Evolutionary conservation across 2,888 invertebrate species (phyloP).

Genomic region (Linnaemya tessellans): DNA sequence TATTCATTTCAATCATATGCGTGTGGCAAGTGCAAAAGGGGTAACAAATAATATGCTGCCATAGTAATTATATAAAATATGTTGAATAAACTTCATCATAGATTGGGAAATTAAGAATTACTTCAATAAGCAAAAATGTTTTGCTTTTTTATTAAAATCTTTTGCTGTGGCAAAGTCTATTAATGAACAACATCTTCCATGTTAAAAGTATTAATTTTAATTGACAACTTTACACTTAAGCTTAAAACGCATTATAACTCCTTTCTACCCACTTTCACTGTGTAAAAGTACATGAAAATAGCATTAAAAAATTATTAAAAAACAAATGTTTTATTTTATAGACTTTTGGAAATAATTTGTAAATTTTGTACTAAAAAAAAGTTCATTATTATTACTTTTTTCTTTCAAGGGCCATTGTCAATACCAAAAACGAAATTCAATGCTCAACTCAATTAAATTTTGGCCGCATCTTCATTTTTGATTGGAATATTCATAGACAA

Average conservation of each 20-base stretch:
- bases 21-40: too few species aligned
- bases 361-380: neutral
- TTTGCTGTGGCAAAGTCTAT: too few species aligned
- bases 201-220: neutral
- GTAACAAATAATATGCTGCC: too few species aligned
- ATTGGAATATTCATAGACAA: conserved; percentile 26
- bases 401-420: conserved; percentile 53
- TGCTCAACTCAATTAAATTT: conserved; percentile 51
- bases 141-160: too few species aligned
- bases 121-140: too few species aligned
- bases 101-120: too few species aligned
- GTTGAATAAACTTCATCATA: too few species aligned
- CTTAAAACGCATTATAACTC: conserved; percentile 16
- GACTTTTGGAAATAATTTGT: neutral
- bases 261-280: neutral
- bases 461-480: conserved; percentile 40
- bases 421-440: conserved; percentile 33
- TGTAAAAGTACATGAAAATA: conserved; percentile 7
- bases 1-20: too few species aligned
- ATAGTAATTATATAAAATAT: too few species aligned
- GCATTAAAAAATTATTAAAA: neutral
- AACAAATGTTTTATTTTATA: neutral
- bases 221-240: conserved; percentile 22
- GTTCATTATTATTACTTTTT: conserved; percentile 10
- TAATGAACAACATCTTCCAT: neutral